phyloP scores from a whole-genome alignment of 2,888 invertebrate species.

The Brachyptera putata region DNA sequence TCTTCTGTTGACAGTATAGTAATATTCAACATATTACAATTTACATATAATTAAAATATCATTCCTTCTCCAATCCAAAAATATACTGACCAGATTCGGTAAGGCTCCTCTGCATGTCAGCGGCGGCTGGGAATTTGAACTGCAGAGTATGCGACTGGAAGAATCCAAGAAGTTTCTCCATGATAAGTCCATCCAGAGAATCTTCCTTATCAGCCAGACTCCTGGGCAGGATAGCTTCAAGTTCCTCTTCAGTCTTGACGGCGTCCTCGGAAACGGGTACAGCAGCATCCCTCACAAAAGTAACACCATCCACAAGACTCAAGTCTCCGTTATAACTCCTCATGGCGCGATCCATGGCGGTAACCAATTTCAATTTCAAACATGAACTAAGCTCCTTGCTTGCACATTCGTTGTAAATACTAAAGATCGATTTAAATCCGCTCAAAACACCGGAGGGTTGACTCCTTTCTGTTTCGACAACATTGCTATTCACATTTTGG shows the following conservation, averaged over 20 bases:
- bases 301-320: conserved; percentile 68
- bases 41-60: too few species aligned
- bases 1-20: too few species aligned
- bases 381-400: conserved; percentile 62
- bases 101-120: conserved; percentile 59
- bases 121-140: conserved; percentile 70
- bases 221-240: conserved; percentile 70
- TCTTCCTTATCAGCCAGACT: conserved; percentile 66
- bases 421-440: conserved; percentile 68
- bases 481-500: conserved; percentile 1
- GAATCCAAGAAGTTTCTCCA: conserved; percentile 69
- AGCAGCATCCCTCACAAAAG: conserved; percentile 58
- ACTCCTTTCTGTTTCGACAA: conserved; percentile 2
- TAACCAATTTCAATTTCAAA: conserved; percentile 72
- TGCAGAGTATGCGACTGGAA: conserved; percentile 72
- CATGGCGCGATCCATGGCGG: conserved; percentile 69
- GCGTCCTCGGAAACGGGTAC: conserved; percentile 7
- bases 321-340: conserved; percentile 55
- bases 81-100: conserved; percentile 54
- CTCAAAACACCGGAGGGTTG: conserved; percentile 47
- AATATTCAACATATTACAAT: too few species aligned
- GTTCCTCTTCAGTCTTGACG: conserved; percentile 53
- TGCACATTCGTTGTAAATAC: conserved; percentile 75
- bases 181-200: conserved; percentile 68
- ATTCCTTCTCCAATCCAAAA: too few species aligned